Evolutionary conservation across 2,113 vertebrate genomes (phyloP).

Genomic region (Tursiops truncatus): DNA sequence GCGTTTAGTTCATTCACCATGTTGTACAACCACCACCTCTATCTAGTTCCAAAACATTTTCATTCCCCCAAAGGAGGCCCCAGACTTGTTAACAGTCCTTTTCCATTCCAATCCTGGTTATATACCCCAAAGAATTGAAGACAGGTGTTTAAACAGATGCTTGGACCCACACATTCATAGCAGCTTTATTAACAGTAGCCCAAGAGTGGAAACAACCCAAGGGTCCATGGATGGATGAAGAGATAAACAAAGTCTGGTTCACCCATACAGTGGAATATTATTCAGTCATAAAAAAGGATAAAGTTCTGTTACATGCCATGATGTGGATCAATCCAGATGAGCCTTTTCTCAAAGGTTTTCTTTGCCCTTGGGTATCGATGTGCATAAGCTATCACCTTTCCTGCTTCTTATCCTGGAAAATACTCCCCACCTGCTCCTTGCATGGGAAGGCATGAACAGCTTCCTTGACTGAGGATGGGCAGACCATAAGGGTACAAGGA

Average conservation of each 20-base stretch:
- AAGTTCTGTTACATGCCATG: accelerated
- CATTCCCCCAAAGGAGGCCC: accelerated
- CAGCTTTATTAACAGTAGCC: accelerated
- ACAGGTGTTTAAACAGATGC: background rate
- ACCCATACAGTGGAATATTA: background rate
- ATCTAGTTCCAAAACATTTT: too few species aligned
- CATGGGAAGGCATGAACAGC: accelerated
- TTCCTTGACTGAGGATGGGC: background rate
- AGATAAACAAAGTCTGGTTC: accelerated
- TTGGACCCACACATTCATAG: accelerated
- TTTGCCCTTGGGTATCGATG: accelerated
- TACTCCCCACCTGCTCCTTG: accelerated
- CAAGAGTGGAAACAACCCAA: too few species aligned
- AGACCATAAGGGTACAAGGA: background rate
- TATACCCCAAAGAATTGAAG: background rate
- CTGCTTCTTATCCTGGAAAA: background rate
- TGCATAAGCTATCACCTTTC: background rate
- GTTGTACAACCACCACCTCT: background rate
- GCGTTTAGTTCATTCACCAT: accelerated
- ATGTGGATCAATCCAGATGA: accelerated
- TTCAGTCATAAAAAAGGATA: background rate
- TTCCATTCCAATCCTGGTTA: accelerated
- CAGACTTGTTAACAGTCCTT: accelerated
- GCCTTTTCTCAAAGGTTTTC: background rate
- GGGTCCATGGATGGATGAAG: accelerated